Percentiles rank a stretch among this genome's conserved stretches.
Evolutionary conservation across 2,888 invertebrate genomes (phyloP).

Genomic region (Dermolepida albohirtum): DNA sequence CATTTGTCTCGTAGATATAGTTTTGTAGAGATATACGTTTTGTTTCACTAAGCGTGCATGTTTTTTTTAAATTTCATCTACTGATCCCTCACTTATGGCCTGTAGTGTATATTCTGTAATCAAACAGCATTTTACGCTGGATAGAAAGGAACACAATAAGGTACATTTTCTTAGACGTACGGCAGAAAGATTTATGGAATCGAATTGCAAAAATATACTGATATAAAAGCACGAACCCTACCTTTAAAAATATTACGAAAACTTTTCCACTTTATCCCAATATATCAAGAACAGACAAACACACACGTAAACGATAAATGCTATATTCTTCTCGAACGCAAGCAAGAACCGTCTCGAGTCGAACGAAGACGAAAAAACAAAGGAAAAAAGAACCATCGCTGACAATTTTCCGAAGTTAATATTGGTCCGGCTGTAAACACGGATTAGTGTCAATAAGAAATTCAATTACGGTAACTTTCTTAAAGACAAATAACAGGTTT

Average conservation of each 20-base stretch:
- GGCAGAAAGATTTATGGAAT: too few species aligned
- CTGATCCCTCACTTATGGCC: too few species aligned
- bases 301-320: neutral
- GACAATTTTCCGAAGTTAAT: constrained; percentile 21
- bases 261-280: constrained; percentile 18
- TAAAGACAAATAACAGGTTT: constrained; percentile 10
- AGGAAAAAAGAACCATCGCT: neutral
- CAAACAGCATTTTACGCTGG: too few species aligned
- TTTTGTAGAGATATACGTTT: too few species aligned
- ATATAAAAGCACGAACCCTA: neutral
- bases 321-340: neutral
- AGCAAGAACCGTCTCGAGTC: neutral
- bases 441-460: constrained; percentile 26
- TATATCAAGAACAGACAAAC: neutral
- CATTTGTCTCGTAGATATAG: too few species aligned
- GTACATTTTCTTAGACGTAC: too few species aligned
- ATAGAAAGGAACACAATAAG: too few species aligned
- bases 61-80: too few species aligned
- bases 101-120: too few species aligned
- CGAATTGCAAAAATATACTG: too few species aligned
- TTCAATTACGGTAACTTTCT: constrained; percentile 15
- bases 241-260: neutral
- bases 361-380: neutral
- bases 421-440: constrained; percentile 7
- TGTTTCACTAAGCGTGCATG: too few species aligned